phyloP scores from a whole-genome alignment of 2,113 vertebrate species.

The Scomber colias region DNA sequence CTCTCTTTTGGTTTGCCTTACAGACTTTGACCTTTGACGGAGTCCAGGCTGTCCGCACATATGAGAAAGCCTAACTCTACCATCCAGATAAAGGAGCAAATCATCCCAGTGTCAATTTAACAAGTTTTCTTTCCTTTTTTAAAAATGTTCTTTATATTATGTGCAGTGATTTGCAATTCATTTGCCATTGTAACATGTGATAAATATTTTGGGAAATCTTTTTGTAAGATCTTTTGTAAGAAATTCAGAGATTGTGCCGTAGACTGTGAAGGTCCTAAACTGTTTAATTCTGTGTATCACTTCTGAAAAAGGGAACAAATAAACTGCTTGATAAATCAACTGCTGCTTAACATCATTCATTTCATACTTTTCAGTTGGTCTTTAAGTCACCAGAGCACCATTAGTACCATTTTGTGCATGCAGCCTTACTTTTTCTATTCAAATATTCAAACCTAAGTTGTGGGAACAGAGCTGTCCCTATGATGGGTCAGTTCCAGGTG shows the following conservation, averaged over 20 bases:
- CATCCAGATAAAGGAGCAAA: slow-evolving; percentile 13
- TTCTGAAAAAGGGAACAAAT: slow-evolving; percentile 52
- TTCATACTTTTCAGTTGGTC: not conserved
- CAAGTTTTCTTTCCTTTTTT: slow-evolving; percentile 25
- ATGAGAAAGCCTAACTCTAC: slow-evolving; percentile 91
- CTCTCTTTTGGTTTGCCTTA: slow-evolving; percentile 46
- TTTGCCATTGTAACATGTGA: slow-evolving; percentile 37
- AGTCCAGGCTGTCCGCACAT: slow-evolving; percentile 92
- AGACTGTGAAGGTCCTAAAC: slow-evolving; percentile 23
- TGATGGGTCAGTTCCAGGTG: slow-evolving; percentile 67
- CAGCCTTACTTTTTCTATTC: not conserved
- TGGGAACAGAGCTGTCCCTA: slow-evolving; percentile 68
- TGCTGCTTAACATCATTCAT: not conserved
- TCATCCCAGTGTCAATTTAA: slow-evolving; percentile 29
- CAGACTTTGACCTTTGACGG: slow-evolving; percentile 94
- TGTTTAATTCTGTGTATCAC: slow-evolving; percentile 34
- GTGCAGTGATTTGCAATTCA: slow-evolving; percentile 59
- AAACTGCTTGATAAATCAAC: slow-evolving; percentile 56
- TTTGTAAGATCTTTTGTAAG: slow-evolving; percentile 64
- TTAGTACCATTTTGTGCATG: not conserved
- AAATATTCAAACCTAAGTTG: slow-evolving; percentile 9
- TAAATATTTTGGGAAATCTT: slow-evolving; percentile 45
- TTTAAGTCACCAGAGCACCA: not conserved
- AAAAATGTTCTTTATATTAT: slow-evolving; percentile 41
- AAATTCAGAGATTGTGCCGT: not conserved